Conservation (phyloP, 2,113 vertebrate species). For the Microcebus lehilahytsara region DNA sequence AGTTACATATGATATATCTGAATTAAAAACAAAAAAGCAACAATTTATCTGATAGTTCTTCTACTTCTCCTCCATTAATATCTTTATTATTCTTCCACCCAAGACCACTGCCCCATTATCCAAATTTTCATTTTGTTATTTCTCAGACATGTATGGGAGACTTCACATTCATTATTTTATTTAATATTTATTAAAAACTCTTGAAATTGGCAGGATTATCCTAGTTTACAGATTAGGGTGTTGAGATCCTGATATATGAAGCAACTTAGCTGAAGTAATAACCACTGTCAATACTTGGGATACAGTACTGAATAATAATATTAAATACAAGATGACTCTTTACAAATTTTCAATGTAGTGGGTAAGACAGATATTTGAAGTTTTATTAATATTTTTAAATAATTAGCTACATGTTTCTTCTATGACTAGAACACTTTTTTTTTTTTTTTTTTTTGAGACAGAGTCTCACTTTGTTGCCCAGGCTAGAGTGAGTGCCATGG, state of each 20-base stretch:
- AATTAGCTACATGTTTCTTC: background rate
- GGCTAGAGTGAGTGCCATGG: too few species aligned
- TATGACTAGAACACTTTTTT: background rate
- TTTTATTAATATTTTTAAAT: background rate
- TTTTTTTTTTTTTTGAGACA: too few species aligned
- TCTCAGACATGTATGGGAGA: background rate
- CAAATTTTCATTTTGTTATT: background rate
- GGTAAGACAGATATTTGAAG: background rate
- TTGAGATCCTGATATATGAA: background rate
- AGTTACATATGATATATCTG: background rate
- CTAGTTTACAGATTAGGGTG: background rate
- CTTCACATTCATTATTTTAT: background rate
- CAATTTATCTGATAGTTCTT: background rate
- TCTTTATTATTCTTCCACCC: fast-evolving
- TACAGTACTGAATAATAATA: background rate
- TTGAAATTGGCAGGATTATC: background rate
- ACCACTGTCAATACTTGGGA: background rate
- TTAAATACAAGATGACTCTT: background rate
- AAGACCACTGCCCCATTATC: background rate
- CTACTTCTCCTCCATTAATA: background rate
- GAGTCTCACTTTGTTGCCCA: too few species aligned
- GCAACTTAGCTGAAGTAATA: background rate
- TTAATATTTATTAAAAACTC: background rate
- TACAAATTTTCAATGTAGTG: background rate
- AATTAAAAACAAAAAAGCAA: background rate